A percentile compares a stretch with the other conserved stretches of the same genome.
Conservation (phyloP, 1,140 invertebrate genomes). For the Marisa cornuarietis region DNA sequence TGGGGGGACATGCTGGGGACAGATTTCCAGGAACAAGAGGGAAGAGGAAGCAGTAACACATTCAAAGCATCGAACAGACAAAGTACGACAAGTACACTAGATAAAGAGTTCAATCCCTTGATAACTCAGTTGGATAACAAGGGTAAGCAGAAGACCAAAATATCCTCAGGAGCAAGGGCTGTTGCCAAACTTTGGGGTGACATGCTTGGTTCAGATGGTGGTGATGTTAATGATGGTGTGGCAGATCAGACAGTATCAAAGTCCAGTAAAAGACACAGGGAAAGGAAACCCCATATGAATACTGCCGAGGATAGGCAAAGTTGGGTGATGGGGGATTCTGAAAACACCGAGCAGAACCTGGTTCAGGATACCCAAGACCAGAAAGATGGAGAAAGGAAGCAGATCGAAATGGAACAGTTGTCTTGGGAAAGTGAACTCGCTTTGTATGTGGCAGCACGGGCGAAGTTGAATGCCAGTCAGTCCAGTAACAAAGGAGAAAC, state of each 20-base stretch:
- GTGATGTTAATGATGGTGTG: neutral
- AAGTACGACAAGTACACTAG: neutral
- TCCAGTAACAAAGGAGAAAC: neutral
- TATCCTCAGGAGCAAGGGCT: no score
- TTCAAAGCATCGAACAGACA: neutral
- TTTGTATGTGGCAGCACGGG: conserved; percentile 5
- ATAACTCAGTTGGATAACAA: no score
- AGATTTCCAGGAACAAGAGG: conserved; percentile 1
- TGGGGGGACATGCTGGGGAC: no score
- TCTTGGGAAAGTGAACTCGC: conserved; percentile 14
- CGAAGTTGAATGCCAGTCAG: neutral
- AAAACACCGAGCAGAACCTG: no score
- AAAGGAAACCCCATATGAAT: neutral
- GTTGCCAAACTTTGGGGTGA: neutral
- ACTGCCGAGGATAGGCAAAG: neutral
- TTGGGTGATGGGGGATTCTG: no score
- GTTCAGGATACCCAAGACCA: neutral
- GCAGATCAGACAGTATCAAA: neutral
- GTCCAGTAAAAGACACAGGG: neutral
- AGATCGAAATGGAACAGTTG: neutral
- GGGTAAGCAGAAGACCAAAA: no score
- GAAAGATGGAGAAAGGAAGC: conserved; percentile 10
- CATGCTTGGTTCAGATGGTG: neutral
- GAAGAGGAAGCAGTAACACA: neutral
- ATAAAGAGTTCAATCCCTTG: neutral